Evolutionary conservation across 1,140 invertebrate genomes (phyloP).

Genomic region (Frieseomelitta varia): DNA sequence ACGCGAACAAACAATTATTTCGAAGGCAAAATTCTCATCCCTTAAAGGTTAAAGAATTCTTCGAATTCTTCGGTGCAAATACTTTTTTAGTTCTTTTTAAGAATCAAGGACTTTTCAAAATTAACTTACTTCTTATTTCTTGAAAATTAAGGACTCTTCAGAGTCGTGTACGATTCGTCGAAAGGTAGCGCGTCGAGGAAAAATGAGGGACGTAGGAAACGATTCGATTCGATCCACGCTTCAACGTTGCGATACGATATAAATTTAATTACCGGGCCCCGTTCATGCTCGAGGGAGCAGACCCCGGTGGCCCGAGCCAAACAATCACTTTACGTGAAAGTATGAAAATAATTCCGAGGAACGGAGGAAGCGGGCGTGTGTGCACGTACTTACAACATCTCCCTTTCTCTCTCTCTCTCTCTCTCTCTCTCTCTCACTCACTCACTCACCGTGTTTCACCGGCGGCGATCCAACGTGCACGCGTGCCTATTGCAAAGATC

Average conservation of each 20-base stretch:
- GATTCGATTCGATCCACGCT: conserved; percentile 53
- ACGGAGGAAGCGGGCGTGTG: conserved; percentile 64
- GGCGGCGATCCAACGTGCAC: conserved; percentile 23
- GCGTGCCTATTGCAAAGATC: conserved; percentile 12
- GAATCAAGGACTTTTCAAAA: too few species aligned
- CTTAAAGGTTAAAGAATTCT: too few species aligned
- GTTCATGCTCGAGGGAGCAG: conserved; percentile 79
- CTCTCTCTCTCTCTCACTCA: background rate
- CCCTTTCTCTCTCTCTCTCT: background rate
- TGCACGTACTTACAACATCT: conserved; percentile 30
- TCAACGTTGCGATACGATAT: conserved; percentile 75
- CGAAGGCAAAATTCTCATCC: background rate
- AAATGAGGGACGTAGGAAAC: background rate
- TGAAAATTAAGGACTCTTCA: background rate
- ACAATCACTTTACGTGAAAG: conserved; percentile 82
- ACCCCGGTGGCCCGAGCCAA: conserved; percentile 73
- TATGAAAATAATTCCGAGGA: conserved; percentile 78
- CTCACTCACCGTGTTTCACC: background rate
- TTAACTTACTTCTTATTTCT: too few species aligned
- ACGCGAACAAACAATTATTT: background rate
- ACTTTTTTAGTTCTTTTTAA: too few species aligned
- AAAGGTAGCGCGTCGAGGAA: background rate
- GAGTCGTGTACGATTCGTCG: background rate
- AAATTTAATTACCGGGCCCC: conserved; percentile 80
- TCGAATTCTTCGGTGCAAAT: too few species aligned